These are phyloP conservation scores for Cebus imitator DNA, from an alignment of 2,113 vertebrate genomes.

Conservation along the genomic window DNA sequence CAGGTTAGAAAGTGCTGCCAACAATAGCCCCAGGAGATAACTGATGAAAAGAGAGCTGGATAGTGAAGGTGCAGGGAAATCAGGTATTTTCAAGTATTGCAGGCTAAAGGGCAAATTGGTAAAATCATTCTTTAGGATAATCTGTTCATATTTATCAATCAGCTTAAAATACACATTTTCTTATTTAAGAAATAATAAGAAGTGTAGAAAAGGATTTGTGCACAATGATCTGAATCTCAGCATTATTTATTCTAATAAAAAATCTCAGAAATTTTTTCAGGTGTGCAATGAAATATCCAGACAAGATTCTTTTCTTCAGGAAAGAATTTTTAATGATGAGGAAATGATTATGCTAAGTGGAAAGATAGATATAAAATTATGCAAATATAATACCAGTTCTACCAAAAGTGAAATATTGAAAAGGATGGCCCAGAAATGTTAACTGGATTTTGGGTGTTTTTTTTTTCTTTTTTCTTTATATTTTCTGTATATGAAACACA, in stretches of 20 bases:
- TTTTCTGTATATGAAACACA: neutral
- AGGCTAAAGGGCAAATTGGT: neutral
- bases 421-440: neutral
- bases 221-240: neutral
- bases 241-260: neutral
- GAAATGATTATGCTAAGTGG: neutral
- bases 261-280: neutral
- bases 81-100: neutral
- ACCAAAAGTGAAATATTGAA: neutral
- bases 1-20: neutral
- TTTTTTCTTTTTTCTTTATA: neutral
- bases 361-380: neutral
- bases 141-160: neutral
- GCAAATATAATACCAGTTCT: neutral
- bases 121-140: neutral
- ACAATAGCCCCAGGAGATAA: neutral
- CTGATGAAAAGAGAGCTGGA: neutral
- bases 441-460: neutral
- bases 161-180: neutral
- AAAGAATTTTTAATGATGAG: constrained; percentile 34
- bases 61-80: neutral
- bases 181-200: neutral
- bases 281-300: neutral
- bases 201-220: neutral
- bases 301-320: neutral